Conservation (phyloP, 2,888 invertebrate genomes). For the Philaethria dido region DNA sequence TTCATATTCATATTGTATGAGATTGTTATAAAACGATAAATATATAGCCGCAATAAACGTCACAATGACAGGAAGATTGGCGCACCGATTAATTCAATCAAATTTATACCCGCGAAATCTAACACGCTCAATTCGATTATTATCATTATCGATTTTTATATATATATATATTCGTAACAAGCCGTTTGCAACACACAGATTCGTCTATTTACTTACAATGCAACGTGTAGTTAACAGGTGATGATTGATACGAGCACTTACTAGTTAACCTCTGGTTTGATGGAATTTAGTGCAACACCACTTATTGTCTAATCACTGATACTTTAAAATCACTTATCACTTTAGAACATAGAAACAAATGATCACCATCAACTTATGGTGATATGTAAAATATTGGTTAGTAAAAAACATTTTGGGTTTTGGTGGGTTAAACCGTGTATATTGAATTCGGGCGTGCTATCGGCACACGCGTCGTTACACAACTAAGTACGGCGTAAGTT, state of each 20-base stretch:
- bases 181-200: slow-evolving; percentile 29
- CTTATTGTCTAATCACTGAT: slow-evolving; percentile 41
- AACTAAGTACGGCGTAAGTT: slow-evolving; percentile 54
- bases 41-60: slow-evolving; percentile 67
- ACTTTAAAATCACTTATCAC: slow-evolving; percentile 41
- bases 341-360: slow-evolving; percentile 16
- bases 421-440: slow-evolving; percentile 39
- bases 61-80: slow-evolving; percentile 56
- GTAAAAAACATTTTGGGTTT: slow-evolving; percentile 46
- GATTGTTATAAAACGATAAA: slow-evolving; percentile 27
- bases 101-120: slow-evolving; percentile 50
- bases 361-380: slow-evolving; percentile 32
- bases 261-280: slow-evolving; percentile 46
- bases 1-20: no score
- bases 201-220: slow-evolving; percentile 34
- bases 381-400: slow-evolving; percentile 37
- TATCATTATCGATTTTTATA: slow-evolving; percentile 21
- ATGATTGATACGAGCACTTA: slow-evolving; percentile 41
- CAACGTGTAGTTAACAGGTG: slow-evolving; percentile 30
- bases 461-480: slow-evolving; percentile 64
- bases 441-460: slow-evolving; percentile 62
- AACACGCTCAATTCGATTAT: slow-evolving; percentile 45
- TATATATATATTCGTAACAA: slow-evolving; percentile 9
- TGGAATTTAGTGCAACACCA: slow-evolving; percentile 46
- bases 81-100: slow-evolving; percentile 54